phyloP scores from a whole-genome alignment of 2,113 vertebrate species.

The Pelusios castaneus region DNA sequence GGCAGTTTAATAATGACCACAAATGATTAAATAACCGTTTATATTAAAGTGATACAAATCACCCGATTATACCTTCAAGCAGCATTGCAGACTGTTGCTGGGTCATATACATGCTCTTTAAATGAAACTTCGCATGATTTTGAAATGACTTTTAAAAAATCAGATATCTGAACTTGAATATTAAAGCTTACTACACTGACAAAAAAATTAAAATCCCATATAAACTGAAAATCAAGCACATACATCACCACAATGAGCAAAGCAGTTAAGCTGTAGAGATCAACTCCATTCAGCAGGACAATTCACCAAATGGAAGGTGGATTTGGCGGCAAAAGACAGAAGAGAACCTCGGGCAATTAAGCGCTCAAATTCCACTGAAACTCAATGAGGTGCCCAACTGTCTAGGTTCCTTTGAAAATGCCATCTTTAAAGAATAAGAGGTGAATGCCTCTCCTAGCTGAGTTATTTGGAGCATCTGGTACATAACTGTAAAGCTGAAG shows the following conservation, averaged over 20 bases:
- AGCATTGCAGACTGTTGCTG: neutral
- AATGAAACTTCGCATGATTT: constrained; percentile 12
- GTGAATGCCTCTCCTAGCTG: neutral
- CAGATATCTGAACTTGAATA: constrained; percentile 4
- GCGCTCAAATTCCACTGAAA: neutral
- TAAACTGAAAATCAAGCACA: constrained; percentile 2
- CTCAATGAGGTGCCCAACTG: neutral
- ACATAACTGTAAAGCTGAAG: neutral
- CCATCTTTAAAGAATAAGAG: neutral
- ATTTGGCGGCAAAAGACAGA: neutral
- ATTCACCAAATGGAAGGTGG: neutral
- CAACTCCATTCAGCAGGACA: neutral
- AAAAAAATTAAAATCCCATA: neutral
- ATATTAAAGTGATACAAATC: neutral
- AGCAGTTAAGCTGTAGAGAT: neutral
- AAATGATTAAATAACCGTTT: neutral
- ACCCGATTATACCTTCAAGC: neutral
- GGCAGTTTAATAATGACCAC: constrained; percentile 7
- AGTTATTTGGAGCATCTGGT: neutral
- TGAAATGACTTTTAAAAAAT: constrained; percentile 12
- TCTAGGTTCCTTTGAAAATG: neutral
- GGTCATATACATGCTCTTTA: neutral
- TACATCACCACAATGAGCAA: neutral
- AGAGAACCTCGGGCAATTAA: neutral
- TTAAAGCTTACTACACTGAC: constrained; percentile 21